Conservation (phyloP, 2,113 vertebrate species). For the Haemorhous mexicanus region DNA sequence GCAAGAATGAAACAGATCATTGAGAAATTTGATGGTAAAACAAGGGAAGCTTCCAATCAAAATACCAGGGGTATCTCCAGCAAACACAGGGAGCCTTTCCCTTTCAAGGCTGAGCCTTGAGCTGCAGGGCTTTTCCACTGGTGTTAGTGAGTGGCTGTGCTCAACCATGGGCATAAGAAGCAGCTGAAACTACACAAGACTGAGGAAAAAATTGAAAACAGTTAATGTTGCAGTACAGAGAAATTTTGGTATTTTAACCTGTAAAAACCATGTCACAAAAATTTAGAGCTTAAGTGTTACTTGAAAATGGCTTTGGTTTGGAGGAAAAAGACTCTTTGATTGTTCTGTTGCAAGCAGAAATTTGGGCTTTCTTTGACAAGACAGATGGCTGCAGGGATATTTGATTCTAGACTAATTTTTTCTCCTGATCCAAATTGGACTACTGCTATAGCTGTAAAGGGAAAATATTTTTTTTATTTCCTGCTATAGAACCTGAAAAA, state of each 20-base stretch:
- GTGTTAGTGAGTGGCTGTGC: not conserved
- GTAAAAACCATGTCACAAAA: not conserved
- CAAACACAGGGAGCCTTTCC: not conserved
- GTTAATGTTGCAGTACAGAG: not conserved
- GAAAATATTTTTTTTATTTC: not conserved
- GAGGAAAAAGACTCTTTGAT: not conserved
- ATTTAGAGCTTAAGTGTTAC: not conserved
- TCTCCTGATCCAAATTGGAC: not conserved
- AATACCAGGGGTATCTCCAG: not conserved
- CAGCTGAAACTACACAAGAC: not conserved
- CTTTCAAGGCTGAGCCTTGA: not conserved
- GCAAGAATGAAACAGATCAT: not conserved
- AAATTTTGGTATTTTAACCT: not conserved
- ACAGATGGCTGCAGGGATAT: not conserved
- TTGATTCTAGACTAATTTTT: not conserved
- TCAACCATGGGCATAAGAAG: not conserved
- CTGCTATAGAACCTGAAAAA: not conserved
- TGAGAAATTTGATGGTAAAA: not conserved
- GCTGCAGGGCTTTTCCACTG: not conserved
- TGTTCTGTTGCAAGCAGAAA: not conserved
- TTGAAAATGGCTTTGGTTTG: not conserved
- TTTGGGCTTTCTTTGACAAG: not conserved
- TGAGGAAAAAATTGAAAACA: not conserved
- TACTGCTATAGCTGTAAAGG: not conserved
- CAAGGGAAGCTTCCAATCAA: not conserved